These are phyloP conservation scores for Leptonema lineaticorne DNA, from an alignment of 1,140 invertebrate genomes.

Conservation along the genomic window DNA sequence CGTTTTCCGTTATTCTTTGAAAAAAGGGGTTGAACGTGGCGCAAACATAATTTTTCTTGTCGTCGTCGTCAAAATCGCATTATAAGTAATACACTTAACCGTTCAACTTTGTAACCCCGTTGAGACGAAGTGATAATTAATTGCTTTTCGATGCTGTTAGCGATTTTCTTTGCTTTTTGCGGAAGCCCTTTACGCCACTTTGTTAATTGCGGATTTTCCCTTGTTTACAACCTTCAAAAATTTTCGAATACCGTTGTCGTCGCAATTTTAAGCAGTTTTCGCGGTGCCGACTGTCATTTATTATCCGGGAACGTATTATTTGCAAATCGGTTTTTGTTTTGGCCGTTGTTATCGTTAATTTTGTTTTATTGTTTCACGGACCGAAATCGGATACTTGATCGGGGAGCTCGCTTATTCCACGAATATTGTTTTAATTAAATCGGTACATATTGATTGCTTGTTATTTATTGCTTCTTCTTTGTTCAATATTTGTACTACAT, in stretches of 20 bases:
- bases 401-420: not conserved
- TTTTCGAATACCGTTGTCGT: no score
- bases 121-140: constrained; percentile 16
- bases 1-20: not conserved
- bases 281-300: not conserved
- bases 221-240: constrained; percentile 16
- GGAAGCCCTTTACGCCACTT: constrained; percentile 5
- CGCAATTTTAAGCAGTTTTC: not conserved
- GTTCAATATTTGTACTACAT: no score
- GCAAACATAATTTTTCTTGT: constrained; percentile 13
- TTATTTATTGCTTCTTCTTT: no score
- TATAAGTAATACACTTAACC: constrained; percentile 12
- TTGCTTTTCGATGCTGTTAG: constrained; percentile 25
- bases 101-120: constrained; percentile 4
- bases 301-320: not conserved
- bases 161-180: constrained; percentile 14
- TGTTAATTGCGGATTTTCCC: constrained; percentile 19
- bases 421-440: not conserved
- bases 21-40: not conserved
- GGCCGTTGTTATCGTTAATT: no score
- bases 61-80: constrained; percentile 15
- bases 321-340: not conserved
- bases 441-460: no score
- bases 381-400: no score
- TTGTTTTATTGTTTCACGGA: no score